These are phyloP conservation scores for Salmo trutta DNA, from an alignment of 2,797 vertebrate species.

Conservation along the genomic window DNA sequence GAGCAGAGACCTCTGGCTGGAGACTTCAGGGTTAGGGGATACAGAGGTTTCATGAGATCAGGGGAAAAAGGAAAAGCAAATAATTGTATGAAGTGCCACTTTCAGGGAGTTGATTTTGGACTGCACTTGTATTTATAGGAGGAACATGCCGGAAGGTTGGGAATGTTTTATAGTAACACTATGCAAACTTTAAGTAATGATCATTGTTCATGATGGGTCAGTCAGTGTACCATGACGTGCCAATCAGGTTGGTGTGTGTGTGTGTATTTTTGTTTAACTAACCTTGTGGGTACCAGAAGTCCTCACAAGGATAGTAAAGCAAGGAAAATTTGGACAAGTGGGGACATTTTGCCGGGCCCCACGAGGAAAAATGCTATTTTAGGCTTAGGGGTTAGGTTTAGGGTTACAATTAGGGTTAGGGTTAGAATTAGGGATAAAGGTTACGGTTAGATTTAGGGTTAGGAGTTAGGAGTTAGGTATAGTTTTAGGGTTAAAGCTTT, in stretches of 20 bases:
- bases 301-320: too few species aligned
- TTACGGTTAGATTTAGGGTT: too few species aligned
- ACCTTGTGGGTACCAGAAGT: too few species aligned
- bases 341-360: too few species aligned
- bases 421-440: too few species aligned
- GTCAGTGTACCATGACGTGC: not conserved
- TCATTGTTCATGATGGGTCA: conserved; percentile 1
- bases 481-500: too few species aligned
- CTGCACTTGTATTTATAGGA: conserved; percentile 6
- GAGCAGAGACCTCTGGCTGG: not conserved
- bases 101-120: conserved; percentile 7
- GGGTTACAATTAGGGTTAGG: too few species aligned
- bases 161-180: conserved; percentile 9
- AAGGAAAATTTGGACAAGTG: too few species aligned
- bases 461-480: too few species aligned
- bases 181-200: conserved; percentile 6
- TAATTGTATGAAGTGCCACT: conserved; percentile 1
- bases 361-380: too few species aligned
- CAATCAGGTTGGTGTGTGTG: not conserved
- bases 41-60: conserved; percentile 15
- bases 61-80: conserved; percentile 29
- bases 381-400: too few species aligned
- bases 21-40: conserved; percentile 6
- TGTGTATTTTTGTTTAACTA: too few species aligned
- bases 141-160: not conserved